Base-by-base conservation (phyloP, 2,888 invertebrate species). In the Therioaphis trifolii region DNA sequence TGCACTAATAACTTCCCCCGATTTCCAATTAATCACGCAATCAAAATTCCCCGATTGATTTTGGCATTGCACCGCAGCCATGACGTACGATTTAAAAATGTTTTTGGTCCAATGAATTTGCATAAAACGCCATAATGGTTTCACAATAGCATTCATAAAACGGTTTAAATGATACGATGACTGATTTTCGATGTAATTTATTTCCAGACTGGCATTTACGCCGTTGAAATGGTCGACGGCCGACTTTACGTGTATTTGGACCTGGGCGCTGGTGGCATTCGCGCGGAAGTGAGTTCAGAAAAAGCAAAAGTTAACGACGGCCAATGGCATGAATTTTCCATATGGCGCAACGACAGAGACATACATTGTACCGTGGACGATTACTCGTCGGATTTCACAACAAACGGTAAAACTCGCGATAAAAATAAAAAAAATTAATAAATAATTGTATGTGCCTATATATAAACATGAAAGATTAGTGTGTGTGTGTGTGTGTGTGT, bases 221-320 rank as follows among this genome's bases (percentile, higher is more conserved):
- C 97, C 2, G 93, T 99, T 86, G 99, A 99, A 89, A 91, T 99
- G 86, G 91, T 98, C 86, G 96, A 96, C 86, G 97, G 98, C 0
- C 95, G 97, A 88, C 93, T 99, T 86, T 97, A 96, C 89, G 93
- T 98, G 29, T 95, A 98, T 87, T 90, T 97, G 87, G 96, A 98
- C 88, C 91, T 98, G 71, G 98, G 98, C 0, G 95, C 96, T 4
- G 98, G 98, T 0, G 93, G 95, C 0, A 93, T 95, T 4, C 94
- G 96, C 87, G 93, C 96, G 78, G 92, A 96, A 87, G 95, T 95
- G 0, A 95, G 96, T 0, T 90, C 82, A 9, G 82, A 82, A 61
- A 82, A 94, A 71, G 90, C 93, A 74, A 91, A 94, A 46, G 94
- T 98, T 5, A 96, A 97, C 87, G 98, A 98, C 88, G 95, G 96